Percentiles rank a stretch among this genome's conserved stretches.
Conservation (phyloP, 2,113 vertebrate genomes). For the Ctenodactylus gundi region DNA sequence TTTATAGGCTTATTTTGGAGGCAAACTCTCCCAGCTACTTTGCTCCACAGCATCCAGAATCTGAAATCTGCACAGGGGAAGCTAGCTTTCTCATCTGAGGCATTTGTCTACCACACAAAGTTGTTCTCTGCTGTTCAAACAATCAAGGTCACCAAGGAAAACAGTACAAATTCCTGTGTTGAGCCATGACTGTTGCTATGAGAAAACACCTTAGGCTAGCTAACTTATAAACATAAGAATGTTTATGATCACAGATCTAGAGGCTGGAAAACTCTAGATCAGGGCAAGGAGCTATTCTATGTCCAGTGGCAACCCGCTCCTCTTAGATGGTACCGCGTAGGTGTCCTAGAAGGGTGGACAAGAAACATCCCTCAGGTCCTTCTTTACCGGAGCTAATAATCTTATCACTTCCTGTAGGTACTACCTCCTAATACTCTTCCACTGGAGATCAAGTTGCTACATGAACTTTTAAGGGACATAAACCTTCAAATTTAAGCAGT, state of each 20-base stretch:
- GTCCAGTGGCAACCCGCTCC: not conserved
- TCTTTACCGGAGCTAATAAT: not conserved
- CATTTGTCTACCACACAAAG: not conserved
- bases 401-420: no score
- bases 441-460: no score
- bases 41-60: not conserved
- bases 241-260: no score
- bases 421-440: not conserved
- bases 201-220: not conserved
- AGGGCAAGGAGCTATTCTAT: accelerated
- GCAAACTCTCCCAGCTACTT: not conserved
- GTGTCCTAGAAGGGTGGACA: accelerated
- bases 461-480: not conserved
- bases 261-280: not conserved
- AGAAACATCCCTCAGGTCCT: not conserved
- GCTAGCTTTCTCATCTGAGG: not conserved
- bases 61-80: not conserved
- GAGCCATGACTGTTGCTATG: not conserved
- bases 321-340: not conserved
- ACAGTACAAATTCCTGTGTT: not conserved
- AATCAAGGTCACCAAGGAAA: not conserved
- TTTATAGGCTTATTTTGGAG: not conserved
- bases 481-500: no score
- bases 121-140: no score
- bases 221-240: not conserved